Percentiles rank a stretch among this genome's conserved stretches.
phyloP scores from a whole-genome alignment of 2,888 invertebrate species.

The Cataglyphis cursor region DNA sequence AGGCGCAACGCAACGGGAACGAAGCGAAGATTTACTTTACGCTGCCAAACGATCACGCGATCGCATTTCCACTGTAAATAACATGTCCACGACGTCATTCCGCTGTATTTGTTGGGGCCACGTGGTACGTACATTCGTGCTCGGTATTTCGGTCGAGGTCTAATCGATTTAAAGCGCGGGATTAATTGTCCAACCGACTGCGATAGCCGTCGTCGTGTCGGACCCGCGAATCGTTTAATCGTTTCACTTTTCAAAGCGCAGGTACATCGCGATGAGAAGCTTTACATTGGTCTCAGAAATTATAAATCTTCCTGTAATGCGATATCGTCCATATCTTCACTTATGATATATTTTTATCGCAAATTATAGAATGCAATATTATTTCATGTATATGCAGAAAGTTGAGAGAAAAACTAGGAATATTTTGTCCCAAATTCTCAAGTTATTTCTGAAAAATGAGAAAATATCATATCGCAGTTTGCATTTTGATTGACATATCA shows the following conservation, averaged over 20 bases:
- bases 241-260: constrained; percentile 34
- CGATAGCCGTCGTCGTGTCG: constrained; percentile 35
- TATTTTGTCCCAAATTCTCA: not conserved
- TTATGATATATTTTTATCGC: not conserved
- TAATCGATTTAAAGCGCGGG: constrained; percentile 46
- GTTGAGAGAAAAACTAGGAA: not conserved
- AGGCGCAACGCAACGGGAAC: constrained; percentile 51
- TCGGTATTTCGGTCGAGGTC: constrained; percentile 43
- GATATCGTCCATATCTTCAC: not conserved
- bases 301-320: not conserved
- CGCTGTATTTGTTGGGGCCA: constrained; percentile 33
- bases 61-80: constrained; percentile 70
- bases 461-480: not conserved
- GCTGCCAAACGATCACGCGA: constrained; percentile 62
- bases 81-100: constrained; percentile 31
- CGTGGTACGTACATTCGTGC: constrained; percentile 29
- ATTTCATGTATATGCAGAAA: not conserved
- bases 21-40: constrained; percentile 40
- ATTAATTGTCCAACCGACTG: constrained; percentile 51
- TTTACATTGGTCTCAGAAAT: constrained; percentile 13
- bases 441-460: not conserved
- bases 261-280: constrained; percentile 30
- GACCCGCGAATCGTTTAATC: constrained; percentile 22
- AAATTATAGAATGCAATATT: not conserved
- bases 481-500: not conserved